Conservation (phyloP, 2,797 vertebrate species). For the Danionella dracula region DNA sequence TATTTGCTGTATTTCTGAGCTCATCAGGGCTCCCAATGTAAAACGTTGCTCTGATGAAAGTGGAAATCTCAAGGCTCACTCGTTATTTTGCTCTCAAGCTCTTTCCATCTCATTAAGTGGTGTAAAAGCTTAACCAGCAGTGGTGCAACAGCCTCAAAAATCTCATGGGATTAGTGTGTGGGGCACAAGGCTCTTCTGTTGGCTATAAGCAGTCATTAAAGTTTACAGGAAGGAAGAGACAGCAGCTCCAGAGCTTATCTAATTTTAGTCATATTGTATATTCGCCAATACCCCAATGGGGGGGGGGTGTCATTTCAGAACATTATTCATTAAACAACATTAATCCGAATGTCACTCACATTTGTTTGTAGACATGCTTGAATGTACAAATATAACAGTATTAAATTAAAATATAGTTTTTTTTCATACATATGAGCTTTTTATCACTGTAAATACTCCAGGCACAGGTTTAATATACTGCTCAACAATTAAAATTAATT, state of each 20-base stretch:
- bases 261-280: no score
- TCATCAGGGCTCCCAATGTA: conserved; percentile 27
- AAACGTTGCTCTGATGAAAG: not conserved
- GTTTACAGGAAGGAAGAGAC: not conserved
- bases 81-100: not conserved
- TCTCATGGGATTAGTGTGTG: conserved; percentile 10
- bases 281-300: no score
- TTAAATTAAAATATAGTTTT: not conserved
- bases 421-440: not conserved
- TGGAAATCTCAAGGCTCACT: not conserved
- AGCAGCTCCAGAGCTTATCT: not conserved
- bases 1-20: conserved; percentile 51
- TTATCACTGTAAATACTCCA: not conserved
- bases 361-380: not conserved
- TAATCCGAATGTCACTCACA: not conserved
- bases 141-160: conserved; percentile 22
- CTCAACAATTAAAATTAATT: not conserved
- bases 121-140: conserved; percentile 21
- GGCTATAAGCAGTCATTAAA: conserved; percentile 14
- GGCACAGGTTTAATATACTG: not conserved
- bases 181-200: not conserved
- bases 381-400: not conserved
- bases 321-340: not conserved
- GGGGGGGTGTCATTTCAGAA: no score
- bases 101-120: not conserved